Conservation (phyloP, 2,888 invertebrate genomes). For the Romanomermis culicivorax region DNA sequence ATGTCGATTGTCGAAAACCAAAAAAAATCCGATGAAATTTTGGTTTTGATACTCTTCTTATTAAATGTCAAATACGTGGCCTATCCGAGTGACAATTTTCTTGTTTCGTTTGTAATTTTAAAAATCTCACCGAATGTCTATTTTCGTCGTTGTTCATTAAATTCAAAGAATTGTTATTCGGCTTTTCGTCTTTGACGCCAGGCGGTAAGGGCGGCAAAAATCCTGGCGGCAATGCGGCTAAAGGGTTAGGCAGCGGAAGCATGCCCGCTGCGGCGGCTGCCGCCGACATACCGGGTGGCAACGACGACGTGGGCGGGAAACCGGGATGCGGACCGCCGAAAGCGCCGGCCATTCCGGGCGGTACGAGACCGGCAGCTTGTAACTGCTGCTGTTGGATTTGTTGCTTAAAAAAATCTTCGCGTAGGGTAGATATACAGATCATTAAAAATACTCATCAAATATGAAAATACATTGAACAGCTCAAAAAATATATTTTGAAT, state of each 20-base stretch:
- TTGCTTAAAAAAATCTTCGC: slow-evolving; percentile 39
- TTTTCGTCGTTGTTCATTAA: slow-evolving; percentile 8
- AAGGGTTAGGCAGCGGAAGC: background rate
- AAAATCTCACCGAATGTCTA: slow-evolving; percentile 8
- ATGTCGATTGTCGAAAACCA: too few species aligned
- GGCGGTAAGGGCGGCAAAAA: slow-evolving; percentile 11
- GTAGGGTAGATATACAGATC: too few species aligned
- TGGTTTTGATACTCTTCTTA: too few species aligned
- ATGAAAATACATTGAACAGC: background rate
- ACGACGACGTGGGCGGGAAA: slow-evolving; percentile 39
- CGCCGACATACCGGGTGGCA: slow-evolving; percentile 30
- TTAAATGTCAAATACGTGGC: too few species aligned
- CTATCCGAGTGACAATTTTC: too few species aligned
- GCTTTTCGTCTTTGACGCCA: slow-evolving; percentile 14
- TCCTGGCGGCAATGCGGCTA: slow-evolving; percentile 10
- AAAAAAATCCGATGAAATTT: too few species aligned
- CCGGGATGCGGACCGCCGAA: slow-evolving; percentile 18
- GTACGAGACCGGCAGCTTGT: slow-evolving; percentile 31
- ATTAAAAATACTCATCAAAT: too few species aligned
- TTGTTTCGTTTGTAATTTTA: too few species aligned
- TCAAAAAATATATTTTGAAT: too few species aligned
- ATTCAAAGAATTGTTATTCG: slow-evolving; percentile 4
- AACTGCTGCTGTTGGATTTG: slow-evolving; percentile 81
- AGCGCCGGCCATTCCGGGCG: slow-evolving; percentile 28
- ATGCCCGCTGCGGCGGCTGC: slow-evolving; percentile 14